Conservation (phyloP, 2,797 vertebrate species). For the Poecilia velifera region DNA sequence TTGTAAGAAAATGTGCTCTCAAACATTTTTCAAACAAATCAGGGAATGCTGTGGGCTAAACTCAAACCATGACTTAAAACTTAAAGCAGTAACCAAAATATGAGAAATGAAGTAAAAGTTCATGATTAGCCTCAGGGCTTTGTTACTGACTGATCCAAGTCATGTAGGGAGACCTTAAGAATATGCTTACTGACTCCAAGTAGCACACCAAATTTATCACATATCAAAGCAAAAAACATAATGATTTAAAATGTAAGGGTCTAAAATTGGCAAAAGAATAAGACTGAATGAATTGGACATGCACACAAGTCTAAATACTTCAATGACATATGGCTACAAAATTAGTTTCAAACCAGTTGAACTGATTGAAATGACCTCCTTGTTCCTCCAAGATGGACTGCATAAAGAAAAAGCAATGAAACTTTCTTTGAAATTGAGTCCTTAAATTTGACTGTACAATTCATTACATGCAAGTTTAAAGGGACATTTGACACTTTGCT, state of each 20-base stretch:
- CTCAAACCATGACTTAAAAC: no score
- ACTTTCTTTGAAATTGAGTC: not conserved
- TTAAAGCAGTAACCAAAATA: no score
- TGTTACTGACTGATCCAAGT: not conserved
- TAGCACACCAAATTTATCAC: not conserved
- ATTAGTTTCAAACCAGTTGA: not conserved
- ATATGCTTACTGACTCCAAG: not conserved
- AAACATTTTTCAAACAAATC: no score
- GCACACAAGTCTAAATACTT: not conserved
- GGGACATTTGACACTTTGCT: not conserved
- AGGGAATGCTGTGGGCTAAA: no score
- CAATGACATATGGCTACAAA: not conserved
- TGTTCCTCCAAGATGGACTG: no score
- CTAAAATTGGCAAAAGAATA: not conserved
- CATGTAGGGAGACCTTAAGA: not conserved
- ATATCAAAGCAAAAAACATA: not conserved
- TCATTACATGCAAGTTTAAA: no score
- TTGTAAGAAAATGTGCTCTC: no score
- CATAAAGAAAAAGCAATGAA: not conserved
- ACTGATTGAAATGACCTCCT: not conserved
- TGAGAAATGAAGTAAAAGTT: no score
- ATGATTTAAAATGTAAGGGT: not conserved
- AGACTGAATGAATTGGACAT: not conserved
- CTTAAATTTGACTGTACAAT: not conserved
- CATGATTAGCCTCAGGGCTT: no score